Evolutionary conservation across 2,888 invertebrate species (phyloP).

Genomic region (Nebria brevicollis): DNA sequence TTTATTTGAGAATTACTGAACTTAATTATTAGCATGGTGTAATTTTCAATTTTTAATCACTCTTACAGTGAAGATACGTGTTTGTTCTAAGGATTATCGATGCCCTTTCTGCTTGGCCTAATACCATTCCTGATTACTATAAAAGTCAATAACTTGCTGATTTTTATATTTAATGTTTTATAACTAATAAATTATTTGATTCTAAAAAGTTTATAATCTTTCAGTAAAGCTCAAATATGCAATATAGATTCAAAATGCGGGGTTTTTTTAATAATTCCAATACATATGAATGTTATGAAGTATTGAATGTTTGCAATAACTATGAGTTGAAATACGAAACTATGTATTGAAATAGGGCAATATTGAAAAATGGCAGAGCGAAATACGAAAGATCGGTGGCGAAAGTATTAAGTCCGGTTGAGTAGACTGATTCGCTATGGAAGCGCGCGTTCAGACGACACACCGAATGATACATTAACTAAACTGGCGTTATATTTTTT

Average conservation of each 20-base stretch:
- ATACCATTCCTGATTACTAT: background rate
- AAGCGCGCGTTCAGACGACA: background rate
- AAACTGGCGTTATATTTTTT: conserved; percentile 45
- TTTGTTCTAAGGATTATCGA: conserved; percentile 20
- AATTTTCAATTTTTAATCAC: conserved; percentile 17
- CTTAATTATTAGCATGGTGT: background rate
- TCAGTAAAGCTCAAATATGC: too few species aligned
- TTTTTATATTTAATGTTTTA: too few species aligned
- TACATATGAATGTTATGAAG: too few species aligned
- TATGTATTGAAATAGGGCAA: background rate
- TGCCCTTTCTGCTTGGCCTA: background rate
- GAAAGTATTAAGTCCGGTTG: conserved; percentile 7
- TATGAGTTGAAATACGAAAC: background rate
- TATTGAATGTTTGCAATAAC: background rate
- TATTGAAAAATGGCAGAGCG: background rate
- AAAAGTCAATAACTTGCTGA: too few species aligned
- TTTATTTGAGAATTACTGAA: background rate
- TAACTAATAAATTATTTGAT: too few species aligned
- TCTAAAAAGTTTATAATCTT: too few species aligned
- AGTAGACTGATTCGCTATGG: background rate
- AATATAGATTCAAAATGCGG: too few species aligned
- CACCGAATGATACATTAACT: conserved; percentile 45
- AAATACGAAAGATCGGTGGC: background rate
- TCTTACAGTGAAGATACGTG: conserved; percentile 19
- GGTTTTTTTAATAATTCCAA: too few species aligned